phyloP scores from a whole-genome alignment of 2,113 vertebrate genomes.

The Xiphophorus couchianus region DNA sequence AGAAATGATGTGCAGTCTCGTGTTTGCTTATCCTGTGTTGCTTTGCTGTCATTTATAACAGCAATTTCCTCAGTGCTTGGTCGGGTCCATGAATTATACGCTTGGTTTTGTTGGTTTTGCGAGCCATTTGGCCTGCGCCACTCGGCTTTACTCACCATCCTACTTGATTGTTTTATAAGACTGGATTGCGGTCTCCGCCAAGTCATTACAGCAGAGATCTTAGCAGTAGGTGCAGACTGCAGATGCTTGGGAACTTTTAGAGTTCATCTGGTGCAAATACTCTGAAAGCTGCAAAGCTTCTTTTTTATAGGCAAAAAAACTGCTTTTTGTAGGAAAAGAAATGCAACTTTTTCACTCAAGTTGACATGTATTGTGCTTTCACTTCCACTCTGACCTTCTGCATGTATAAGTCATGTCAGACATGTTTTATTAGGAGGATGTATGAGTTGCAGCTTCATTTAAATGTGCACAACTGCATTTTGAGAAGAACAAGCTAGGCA shows the following conservation, averaged over 20 bases:
- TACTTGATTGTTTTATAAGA: constrained; percentile 59
- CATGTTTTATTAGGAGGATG: neutral
- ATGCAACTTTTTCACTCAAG: neutral
- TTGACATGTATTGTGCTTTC: neutral
- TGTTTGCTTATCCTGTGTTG: neutral
- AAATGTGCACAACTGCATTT: neutral
- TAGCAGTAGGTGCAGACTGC: neutral
- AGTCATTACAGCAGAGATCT: constrained; percentile 50
- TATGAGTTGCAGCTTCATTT: neutral
- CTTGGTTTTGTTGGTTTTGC: constrained; percentile 20
- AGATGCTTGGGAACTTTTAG: neutral
- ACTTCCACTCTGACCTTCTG: neutral
- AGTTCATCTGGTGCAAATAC: constrained; percentile 25
- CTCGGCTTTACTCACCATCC: constrained; percentile 35
- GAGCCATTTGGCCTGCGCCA: constrained; percentile 21
- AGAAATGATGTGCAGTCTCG: constrained; percentile 3
- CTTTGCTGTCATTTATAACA: constrained; percentile 9
- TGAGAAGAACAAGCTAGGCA: neutral
- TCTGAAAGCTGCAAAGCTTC: neutral
- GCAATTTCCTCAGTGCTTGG: neutral
- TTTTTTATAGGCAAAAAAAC: neutral
- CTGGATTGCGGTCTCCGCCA: constrained; percentile 26
- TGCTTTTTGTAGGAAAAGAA: neutral
- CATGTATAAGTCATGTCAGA: neutral
- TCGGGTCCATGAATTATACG: constrained; percentile 19